Evolutionary conservation across 2,113 vertebrate species (phyloP).

Genomic region (Oryzias woworae): DNA sequence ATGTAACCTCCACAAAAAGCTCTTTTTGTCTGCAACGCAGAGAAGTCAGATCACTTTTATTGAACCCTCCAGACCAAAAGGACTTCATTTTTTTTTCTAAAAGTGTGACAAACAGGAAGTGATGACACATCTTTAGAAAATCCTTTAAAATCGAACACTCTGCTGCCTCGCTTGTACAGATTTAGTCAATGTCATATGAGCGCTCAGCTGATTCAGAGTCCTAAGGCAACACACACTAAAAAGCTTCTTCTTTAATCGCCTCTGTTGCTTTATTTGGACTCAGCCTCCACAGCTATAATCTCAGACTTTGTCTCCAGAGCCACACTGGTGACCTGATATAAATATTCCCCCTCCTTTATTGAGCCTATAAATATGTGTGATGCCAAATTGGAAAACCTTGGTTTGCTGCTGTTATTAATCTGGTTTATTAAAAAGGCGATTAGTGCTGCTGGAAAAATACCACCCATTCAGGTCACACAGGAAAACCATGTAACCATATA

Average conservation of each 20-base stretch:
- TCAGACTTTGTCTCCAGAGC: conserved; percentile 58
- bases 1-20: neutral
- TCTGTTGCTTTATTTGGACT: conserved; percentile 25
- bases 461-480: conserved; percentile 2
- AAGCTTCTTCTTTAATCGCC: conserved; percentile 9
- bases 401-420: conserved; percentile 30
- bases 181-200: conserved; percentile 51
- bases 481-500: too few relatives aligned
- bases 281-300: conserved; percentile 46
- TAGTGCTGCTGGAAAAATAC: conserved; percentile 27
- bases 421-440: conserved; percentile 42
- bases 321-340: conserved; percentile 27
- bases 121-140: neutral
- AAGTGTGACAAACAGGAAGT: neutral
- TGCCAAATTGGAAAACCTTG: conserved; percentile 52
- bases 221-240: conserved; percentile 34
- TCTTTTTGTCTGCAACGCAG: neutral
- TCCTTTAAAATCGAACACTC: conserved; percentile 1
- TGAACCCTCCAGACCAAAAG: neutral
- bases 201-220: conserved; percentile 60
- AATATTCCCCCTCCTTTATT: conserved; percentile 47
- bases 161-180: neutral
- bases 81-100: neutral
- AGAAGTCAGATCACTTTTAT: too few relatives aligned
- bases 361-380: conserved; percentile 56